Percentiles rank a stretch among this genome's conserved stretches.
Conservation (phyloP, 2,888 invertebrate species). For the Drosophila borealis region DNA sequence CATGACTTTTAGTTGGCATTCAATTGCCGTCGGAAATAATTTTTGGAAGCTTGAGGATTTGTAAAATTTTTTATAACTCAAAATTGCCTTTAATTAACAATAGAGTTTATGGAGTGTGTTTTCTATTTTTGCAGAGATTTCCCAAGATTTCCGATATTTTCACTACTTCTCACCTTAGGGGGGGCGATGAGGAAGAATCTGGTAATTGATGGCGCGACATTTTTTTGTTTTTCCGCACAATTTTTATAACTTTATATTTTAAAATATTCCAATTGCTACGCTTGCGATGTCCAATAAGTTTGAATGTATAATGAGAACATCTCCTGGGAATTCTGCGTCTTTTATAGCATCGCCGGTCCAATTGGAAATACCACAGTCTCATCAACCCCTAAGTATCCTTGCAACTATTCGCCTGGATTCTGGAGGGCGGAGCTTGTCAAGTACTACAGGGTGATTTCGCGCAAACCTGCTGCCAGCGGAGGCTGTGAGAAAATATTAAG, state of each 20-base stretch:
- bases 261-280: background rate
- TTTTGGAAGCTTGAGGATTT: background rate
- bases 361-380: slow-evolving; percentile 61
- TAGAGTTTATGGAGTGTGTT: background rate
- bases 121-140: background rate
- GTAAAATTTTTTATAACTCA: background rate
- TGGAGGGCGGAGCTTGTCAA: slow-evolving; percentile 69
- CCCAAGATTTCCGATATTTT: background rate
- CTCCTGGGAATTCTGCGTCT: slow-evolving; percentile 72
- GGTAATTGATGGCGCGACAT: slow-evolving; percentile 88
- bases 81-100: background rate
- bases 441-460: slow-evolving; percentile 64
- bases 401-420: slow-evolving; percentile 62
- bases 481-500: slow-evolving; percentile 51
- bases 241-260: background rate
- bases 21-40: slow-evolving; percentile 33
- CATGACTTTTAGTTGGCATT: background rate
- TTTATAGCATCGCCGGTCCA: slow-evolving; percentile 72
- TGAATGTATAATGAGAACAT: slow-evolving; percentile 63
- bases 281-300: slow-evolving; percentile 65
- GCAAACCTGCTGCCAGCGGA: slow-evolving; percentile 19
- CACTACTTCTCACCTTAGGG: slow-evolving; percentile 86
- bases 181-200: slow-evolving; percentile 90
- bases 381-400: slow-evolving; percentile 63
- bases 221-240: slow-evolving; percentile 7